phyloP scores from a whole-genome alignment of 2,888 invertebrate genomes.

The Apomyelois bistriatella region DNA sequence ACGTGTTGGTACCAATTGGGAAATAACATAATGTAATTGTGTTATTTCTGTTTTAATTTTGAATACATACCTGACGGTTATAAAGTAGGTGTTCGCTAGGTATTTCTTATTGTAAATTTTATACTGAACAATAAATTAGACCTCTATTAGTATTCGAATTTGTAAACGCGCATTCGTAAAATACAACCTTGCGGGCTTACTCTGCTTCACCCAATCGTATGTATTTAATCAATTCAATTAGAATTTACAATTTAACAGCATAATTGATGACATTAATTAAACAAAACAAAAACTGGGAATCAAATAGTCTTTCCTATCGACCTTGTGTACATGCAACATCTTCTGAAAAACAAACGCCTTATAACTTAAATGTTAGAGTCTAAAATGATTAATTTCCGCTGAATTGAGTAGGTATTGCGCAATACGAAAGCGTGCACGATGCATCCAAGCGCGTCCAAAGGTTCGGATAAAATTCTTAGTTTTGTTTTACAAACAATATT shows the following conservation, averaged over 20 bases:
- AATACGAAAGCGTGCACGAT: slow-evolving; percentile 59
- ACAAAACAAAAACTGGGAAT: slow-evolving; percentile 29
- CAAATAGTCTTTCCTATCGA: slow-evolving; percentile 37
- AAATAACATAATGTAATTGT: background rate
- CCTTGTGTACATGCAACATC: slow-evolving; percentile 38
- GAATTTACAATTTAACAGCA: slow-evolving; percentile 18
- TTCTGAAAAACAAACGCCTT: slow-evolving; percentile 16
- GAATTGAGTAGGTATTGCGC: slow-evolving; percentile 32
- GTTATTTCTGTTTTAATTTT: background rate
- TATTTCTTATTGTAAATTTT: too few species aligned
- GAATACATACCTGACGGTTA: too few species aligned
- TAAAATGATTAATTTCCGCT: slow-evolving; percentile 18
- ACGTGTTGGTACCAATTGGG: background rate
- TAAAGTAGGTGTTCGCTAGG: too few species aligned
- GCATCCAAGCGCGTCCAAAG: slow-evolving; percentile 46
- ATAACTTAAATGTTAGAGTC: slow-evolving; percentile 23
- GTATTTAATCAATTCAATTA: background rate
- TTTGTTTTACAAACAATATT: slow-evolving; percentile 6
- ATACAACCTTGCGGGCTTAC: background rate
- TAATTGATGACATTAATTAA: slow-evolving; percentile 30
- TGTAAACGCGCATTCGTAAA: background rate
- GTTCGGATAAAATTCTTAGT: slow-evolving; percentile 10
- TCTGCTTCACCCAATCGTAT: too few species aligned
- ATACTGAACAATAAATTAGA: too few species aligned
- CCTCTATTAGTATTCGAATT: too few species aligned